Conservation (phyloP, 2,113 vertebrate species). For the Gallinago jamesoni region DNA sequence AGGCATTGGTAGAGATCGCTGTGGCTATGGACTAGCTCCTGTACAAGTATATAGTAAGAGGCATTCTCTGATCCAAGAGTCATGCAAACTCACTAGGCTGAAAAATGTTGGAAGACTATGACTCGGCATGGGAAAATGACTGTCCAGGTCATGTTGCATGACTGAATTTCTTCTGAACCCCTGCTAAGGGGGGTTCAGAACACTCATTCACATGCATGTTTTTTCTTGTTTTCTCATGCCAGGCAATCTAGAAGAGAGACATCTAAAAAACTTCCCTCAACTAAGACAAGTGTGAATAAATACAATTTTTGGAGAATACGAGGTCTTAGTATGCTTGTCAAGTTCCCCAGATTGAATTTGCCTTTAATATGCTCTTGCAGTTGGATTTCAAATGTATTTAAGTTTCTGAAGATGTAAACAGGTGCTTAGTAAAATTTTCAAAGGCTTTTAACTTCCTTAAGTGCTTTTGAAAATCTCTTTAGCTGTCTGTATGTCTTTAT, state of each 20-base stretch:
- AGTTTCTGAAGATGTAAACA: constrained; percentile 42
- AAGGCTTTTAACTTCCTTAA: constrained; percentile 45
- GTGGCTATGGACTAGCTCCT: neutral
- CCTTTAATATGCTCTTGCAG: neutral
- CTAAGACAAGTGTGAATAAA: constrained; percentile 1
- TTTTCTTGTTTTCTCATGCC: neutral
- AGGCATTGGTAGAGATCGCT: accelerated
- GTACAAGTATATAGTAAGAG: neutral
- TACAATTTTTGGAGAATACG: neutral
- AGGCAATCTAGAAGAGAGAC: neutral
- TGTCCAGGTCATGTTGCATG: neutral
- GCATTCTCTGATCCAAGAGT: neutral
- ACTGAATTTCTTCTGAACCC: neutral
- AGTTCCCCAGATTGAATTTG: neutral
- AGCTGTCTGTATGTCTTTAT: neutral
- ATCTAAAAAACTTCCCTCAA: constrained; percentile 6
- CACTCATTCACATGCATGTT: neutral
- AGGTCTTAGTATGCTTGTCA: neutral
- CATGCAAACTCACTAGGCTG: neutral
- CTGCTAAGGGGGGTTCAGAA: too few species aligned
- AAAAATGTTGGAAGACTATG: neutral
- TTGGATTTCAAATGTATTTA: constrained; percentile 49
- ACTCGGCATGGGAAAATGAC: neutral
- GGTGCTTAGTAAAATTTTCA: constrained; percentile 44
- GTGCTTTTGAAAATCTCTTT: constrained; percentile 27